A percentile compares a stretch with the other conserved stretches of the same genome.
phyloP scores from a whole-genome alignment of 1,140 invertebrate genomes.

The Ostrea denselamellosa region DNA sequence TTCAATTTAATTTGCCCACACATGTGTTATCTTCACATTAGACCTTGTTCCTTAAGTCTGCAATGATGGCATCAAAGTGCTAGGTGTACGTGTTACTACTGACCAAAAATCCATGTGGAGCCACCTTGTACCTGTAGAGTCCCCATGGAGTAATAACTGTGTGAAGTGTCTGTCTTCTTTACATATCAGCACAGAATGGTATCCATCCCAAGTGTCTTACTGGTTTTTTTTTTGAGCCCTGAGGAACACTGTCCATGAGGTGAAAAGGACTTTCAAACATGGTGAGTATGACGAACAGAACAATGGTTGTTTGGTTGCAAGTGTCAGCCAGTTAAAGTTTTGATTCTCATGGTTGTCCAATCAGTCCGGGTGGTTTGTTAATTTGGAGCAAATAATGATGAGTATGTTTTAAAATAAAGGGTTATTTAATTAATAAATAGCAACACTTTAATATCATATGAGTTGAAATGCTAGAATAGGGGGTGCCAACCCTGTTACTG shows the following conservation, averaged over 20 bases:
- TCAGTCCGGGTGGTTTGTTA: too few species aligned
- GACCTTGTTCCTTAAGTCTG: slow-evolving; percentile 56
- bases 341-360: too few species aligned
- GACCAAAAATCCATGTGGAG: slow-evolving; percentile 68
- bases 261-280: slow-evolving; percentile 23
- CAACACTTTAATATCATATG: too few species aligned
- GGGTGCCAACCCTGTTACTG: too few species aligned
- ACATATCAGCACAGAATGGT: slow-evolving; percentile 53
- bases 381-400: too few species aligned
- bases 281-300: slow-evolving; percentile 36
- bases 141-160: slow-evolving; percentile 65
- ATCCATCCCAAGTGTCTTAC: slow-evolving; percentile 58
- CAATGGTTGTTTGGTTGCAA: not conserved
- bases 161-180: slow-evolving; percentile 58
- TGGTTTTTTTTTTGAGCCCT: slow-evolving; percentile 51
- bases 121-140: slow-evolving; percentile 59
- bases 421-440: too few species aligned
- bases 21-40: slow-evolving; percentile 63
- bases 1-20: slow-evolving; percentile 53
- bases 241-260: not conserved
- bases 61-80: slow-evolving; percentile 58
- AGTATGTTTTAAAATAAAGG: too few species aligned
- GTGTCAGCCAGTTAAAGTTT: too few species aligned
- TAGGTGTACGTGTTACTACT: slow-evolving; percentile 57
- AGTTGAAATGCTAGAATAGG: too few species aligned